Evolutionary conservation across 2,797 vertebrate species (phyloP), one percentile per base, ranked within the genome.

Genomic region (Sphenopsis melanotis): DNA sequence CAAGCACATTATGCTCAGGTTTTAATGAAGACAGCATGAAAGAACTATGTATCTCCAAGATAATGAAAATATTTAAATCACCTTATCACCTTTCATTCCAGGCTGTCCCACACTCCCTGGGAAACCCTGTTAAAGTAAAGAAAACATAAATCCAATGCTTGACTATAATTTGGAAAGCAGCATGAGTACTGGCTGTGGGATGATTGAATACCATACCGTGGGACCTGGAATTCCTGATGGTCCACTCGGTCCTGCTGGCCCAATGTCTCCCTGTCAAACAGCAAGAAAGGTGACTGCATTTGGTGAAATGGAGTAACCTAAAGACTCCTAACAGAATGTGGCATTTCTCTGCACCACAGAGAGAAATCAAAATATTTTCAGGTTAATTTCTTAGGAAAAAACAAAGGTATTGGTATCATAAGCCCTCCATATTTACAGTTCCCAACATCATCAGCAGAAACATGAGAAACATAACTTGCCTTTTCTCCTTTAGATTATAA

Each of bases 71-170:
- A 99, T 98, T 99, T 99, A 99, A 98, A 99, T 99, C 99, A 99
- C 99, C 99, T 99, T 99, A 99, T 99, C 99, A 99, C 99, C 99
- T 99, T 99, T 99, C 99, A 99, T 98, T 99, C 99, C 99, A 98
- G 98, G 98, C 95, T 98, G 98, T 96, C 99, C 99, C 88, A 96
- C 97, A 97, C 98, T 99, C 97, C 99, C 99, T 63, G 97, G 97
- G 94, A 98, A 98, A 96, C 99, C 99, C 99, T 99, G 97, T 85
- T 90, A 96, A 92, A 95, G 82, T 87, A 77, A 97, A 82, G 91
- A 57, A 26, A 65, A 86, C 56, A 56, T 94, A 97, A 81, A 90
- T 78, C 26, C 72, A 79, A 11, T 63, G 59, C 21, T 85, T 41
- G 13, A 55, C 26, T 87, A 3, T 56, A 59, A 84, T 75, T 59